A percentile compares a stretch with the other conserved stretches of the same genome.
These are phyloP conservation scores for Eristalis tenax DNA, from an alignment of 2,888 invertebrate genomes.

Conservation along the genomic window DNA sequence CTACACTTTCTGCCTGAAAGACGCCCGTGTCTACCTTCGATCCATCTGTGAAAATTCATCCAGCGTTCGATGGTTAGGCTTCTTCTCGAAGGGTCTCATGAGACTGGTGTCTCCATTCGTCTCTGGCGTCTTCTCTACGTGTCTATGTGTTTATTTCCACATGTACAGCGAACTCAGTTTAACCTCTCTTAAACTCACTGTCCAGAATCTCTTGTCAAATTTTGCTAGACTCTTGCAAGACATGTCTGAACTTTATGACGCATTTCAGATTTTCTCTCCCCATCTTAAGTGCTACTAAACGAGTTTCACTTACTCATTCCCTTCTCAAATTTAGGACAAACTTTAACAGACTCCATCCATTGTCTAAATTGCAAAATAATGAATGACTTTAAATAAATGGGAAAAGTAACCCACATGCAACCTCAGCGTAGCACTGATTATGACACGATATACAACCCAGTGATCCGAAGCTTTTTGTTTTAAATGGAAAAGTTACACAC, in stretches of 20 bases:
- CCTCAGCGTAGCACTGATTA: constrained; percentile 14
- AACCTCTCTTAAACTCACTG: no score
- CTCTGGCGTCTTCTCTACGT: no score
- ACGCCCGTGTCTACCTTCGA: no score
- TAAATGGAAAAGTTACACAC: neutral
- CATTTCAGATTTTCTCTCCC: neutral
- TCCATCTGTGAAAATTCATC: no score
- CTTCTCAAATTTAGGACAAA: no score
- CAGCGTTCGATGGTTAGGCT: no score
- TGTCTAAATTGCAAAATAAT: constrained; percentile 13
- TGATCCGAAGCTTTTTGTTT: neutral
- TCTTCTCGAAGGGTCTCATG: no score
- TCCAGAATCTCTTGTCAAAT: neutral
- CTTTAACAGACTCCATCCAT: neutral
- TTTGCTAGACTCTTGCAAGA: neutral
- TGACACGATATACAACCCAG: constrained; percentile 12
- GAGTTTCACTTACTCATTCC: neutral
- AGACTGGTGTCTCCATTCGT: no score
- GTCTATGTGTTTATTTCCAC: no score
- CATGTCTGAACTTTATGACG: neutral
- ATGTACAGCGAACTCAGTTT: no score
- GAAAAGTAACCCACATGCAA: neutral
- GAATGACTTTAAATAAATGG: neutral
- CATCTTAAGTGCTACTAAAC: neutral
- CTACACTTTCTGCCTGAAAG: no score